These are phyloP conservation scores for Eueremaeus valkanovi DNA, from an alignment of 2,888 invertebrate genomes.

Conservation along the genomic window DNA sequence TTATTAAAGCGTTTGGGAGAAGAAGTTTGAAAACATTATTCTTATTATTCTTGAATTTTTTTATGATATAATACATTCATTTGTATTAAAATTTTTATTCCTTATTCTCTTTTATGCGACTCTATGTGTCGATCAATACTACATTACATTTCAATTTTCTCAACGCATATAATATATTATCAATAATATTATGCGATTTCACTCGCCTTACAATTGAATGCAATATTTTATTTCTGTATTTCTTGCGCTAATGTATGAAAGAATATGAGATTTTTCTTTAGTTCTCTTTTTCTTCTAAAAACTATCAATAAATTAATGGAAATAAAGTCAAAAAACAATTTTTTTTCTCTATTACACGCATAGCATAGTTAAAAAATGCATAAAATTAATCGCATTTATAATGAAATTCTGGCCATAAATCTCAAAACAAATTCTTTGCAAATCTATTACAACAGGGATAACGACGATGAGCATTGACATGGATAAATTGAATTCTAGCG, in stretches of 20 bases:
- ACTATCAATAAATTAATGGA: neutral
- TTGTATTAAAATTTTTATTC: neutral
- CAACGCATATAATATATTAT: neutral
- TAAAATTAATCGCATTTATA: neutral
- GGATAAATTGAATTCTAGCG: no score
- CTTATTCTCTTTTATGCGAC: no score
- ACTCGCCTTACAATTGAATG: neutral
- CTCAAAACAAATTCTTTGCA: neutral
- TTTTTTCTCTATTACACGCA: neutral
- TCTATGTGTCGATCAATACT: neutral
- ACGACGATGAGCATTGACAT: no score
- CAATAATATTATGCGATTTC: constrained; percentile 19
- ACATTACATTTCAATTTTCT: neutral
- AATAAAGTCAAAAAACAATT: neutral
- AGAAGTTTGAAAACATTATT: neutral
- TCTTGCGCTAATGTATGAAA: neutral
- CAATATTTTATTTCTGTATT: neutral
- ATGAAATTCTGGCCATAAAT: neutral
- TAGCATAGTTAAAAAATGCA: neutral
- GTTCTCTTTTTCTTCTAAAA: neutral
- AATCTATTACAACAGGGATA: no score
- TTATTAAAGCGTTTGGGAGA: neutral
- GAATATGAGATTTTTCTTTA: neutral
- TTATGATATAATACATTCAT: no score
- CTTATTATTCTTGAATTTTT: no score